These are phyloP conservation scores for Phyllopteryx taeniolatus DNA, from an alignment of 2,113 vertebrate species.

Conservation along the genomic window DNA sequence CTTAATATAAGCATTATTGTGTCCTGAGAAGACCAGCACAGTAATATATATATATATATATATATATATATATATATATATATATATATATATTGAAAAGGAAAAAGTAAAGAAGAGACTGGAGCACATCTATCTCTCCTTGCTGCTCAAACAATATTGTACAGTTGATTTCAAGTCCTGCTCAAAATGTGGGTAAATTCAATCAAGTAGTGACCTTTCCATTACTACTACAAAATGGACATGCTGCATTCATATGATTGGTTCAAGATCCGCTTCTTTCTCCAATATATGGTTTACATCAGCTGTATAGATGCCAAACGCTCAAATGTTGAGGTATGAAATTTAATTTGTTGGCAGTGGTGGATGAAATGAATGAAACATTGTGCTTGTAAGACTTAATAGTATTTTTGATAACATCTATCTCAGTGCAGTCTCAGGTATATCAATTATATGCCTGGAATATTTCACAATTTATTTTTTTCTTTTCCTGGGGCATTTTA, in stretches of 20 bases:
- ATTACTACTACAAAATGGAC: slow-evolving; percentile 9
- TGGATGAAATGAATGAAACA: slow-evolving; percentile 1
- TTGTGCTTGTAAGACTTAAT: not conserved
- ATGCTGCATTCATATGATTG: not conserved
- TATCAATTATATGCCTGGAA: not conserved
- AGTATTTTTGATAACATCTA: not conserved
- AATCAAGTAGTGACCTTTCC: slow-evolving; percentile 36
- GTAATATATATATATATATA: too few species aligned
- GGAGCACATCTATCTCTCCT: slow-evolving; percentile 13
- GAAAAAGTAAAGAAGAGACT: not conserved
- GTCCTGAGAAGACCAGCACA: not conserved
- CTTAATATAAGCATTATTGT: not conserved
- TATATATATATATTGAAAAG: not conserved
- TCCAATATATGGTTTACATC: not conserved
- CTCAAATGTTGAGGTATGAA: not conserved
- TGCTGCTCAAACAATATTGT: not conserved
- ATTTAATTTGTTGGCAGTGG: not conserved
- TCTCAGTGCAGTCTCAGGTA: not conserved
- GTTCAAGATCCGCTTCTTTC: not conserved
- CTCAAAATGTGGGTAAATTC: slow-evolving; percentile 6
- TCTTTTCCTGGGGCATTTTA: not conserved
- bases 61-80: too few species aligned
- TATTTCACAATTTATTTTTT: not conserved
- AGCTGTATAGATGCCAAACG: not conserved
- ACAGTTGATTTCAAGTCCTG: slow-evolving; percentile 22